phyloP scores from a whole-genome alignment of 2,797 vertebrate genomes.

The Limosa lapponica region DNA sequence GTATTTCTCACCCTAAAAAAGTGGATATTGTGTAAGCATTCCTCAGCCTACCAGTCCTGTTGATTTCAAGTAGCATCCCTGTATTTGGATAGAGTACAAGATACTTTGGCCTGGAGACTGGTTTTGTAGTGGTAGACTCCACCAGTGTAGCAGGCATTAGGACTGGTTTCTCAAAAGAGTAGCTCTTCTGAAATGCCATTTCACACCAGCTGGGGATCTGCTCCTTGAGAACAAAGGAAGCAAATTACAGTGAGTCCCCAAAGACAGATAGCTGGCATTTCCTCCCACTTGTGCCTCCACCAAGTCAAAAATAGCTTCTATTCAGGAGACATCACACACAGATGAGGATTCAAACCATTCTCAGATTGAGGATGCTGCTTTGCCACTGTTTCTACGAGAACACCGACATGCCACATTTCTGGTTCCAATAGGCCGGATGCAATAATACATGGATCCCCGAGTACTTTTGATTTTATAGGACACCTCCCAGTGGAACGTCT shows the following conservation, averaged over 20 bases:
- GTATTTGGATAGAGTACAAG: neutral
- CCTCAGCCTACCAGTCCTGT: neutral
- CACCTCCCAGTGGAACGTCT: slow-evolving; percentile 10
- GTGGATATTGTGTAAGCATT: neutral
- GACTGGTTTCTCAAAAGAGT: neutral
- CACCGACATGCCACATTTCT: neutral
- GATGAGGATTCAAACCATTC: neutral
- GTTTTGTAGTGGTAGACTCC: neutral
- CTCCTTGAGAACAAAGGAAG: slow-evolving; percentile 53
- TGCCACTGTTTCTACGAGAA: neutral
- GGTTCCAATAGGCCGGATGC: neutral
- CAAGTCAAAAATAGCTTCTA: slow-evolving; percentile 42
- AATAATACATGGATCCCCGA: slow-evolving; percentile 5
- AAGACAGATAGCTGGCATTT: slow-evolving; percentile 47
- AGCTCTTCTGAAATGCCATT: neutral
- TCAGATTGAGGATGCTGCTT: neutral
- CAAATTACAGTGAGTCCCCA: neutral
- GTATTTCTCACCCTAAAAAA: neutral
- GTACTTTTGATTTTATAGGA: slow-evolving; percentile 13
- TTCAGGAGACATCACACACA: neutral
- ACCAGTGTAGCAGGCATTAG: neutral
- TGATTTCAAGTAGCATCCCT: neutral
- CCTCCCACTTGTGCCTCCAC: slow-evolving; percentile 43
- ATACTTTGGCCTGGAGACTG: neutral
- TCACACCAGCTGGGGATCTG: slow-evolving; percentile 22